phyloP scores from a whole-genome alignment of 2,888 invertebrate species.

The Tenodera sinensis region DNA sequence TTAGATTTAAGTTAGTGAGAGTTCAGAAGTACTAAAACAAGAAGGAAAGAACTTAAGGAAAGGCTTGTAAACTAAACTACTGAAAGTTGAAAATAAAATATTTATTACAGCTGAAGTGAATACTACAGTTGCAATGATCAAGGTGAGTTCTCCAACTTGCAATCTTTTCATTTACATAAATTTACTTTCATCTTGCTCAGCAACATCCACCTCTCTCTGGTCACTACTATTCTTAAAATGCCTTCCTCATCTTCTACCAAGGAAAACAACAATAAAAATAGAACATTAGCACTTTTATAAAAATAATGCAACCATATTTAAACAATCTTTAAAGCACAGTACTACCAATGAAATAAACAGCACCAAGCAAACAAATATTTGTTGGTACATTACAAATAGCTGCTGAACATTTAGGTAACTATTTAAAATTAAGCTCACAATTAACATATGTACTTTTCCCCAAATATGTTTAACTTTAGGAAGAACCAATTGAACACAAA shows the following conservation, averaged over 20 bases:
- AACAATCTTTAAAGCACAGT: neutral
- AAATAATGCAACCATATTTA: neutral
- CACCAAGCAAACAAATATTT: neutral
- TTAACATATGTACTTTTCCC: neutral
- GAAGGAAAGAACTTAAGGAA: neutral
- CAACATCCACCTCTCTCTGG: neutral
- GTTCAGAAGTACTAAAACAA: neutral
- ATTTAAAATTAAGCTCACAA: neutral
- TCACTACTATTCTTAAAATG: neutral
- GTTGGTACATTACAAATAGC: neutral
- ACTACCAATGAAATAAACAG: neutral
- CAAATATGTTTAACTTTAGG: neutral
- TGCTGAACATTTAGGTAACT: neutral
- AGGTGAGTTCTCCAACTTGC: neutral
- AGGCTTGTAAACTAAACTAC: neutral
- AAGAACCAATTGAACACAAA: neutral
- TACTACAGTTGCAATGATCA: neutral
- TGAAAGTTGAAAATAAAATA: neutral
- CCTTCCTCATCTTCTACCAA: neutral
- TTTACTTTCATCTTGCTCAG: neutral
- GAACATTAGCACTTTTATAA: neutral
- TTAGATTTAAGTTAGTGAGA: neutral
- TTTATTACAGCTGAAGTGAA: neutral
- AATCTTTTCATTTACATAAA: neutral
- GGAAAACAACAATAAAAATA: neutral